Evolutionary conservation across 2,113 vertebrate species (phyloP), one percentile per base, ranked within the genome.

Genomic region (Pachypanchax playfairii): DNA sequence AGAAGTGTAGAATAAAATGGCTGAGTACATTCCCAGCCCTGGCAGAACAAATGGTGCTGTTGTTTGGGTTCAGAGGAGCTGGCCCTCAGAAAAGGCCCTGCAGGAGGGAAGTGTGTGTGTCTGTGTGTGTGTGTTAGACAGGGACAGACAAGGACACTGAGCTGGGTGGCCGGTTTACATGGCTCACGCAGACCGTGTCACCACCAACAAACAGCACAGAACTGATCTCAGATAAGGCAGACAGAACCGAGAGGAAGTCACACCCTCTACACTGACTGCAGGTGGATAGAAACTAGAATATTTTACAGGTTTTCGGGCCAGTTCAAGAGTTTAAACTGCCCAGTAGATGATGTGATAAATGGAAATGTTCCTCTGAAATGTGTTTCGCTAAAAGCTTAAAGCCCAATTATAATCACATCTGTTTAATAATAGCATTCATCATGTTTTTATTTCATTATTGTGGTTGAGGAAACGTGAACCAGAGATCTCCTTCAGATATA

Each of bases 11-110:
- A 78, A 63, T 79, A 77, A 77, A 74, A 87, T 69, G 79, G 77
- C 70, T 75, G 81, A 88, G 80, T 78, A 75, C 80, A 83, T 82
- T 87, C 82, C 65, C 78, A 82, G 77, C 65, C 62, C 63, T 78
- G 79, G 75, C 77, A 81, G 87, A 86, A 89, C 84, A 90, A 87
- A 86, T 84, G 73, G 81, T 85, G 70, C 83, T 83, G 83, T 85
- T 91, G 88, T 89, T 83, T 87, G 79, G 83, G 83, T 85, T 83
- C 83, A 89, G 82, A 81, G 76, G 63, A 89, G 69, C 68, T 78
- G 86, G 83, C 70, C 81, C 77, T 85, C 73, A 57, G 68, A 85
- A 81, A 83, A 71, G 70, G 79, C 68, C 79, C 80, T 17, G 39
- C 64, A 25, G 70, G 75, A 79, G 64, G 64, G 72, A 80, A 72